Base-by-base conservation (phyloP, 2,797 vertebrate species). In the Caiman crocodilus region DNA sequence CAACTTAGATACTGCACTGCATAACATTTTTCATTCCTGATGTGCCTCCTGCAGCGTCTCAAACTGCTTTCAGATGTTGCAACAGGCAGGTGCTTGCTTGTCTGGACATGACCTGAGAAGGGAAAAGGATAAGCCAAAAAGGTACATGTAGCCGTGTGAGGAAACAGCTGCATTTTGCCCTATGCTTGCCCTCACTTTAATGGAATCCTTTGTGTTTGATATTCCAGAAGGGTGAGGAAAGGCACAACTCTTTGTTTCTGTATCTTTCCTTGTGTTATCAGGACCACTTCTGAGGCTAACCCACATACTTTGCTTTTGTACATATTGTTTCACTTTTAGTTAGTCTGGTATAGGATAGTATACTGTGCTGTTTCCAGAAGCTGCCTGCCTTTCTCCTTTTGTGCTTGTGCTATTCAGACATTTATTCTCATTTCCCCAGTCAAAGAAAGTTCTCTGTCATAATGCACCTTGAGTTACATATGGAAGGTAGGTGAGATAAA, bases 141-240 rank as follows among this genome's bases (percentile, higher is more conserved):
- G 59, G 25, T 60, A 25, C 59, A 60, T 25, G 59, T 11, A 20
- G 25, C 59, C 55, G 2, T 1, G 0, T 21, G 0, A 0, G 20
- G 76, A 82, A 58, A 3, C n/a, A 56, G 26, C 75, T 83, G 83
- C 61, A 67, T 59, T 32, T 83, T 74, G 10, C 63, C 75, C 74
- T 60, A 50, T 0, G 3, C 16, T 67, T 82, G 69, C 60, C 73
- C 7, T n/a, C 1, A 0, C 75, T 57, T 15, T 10, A 60, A 17
- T 60, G 67, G 61, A 74, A 32, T 76, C 64, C 13, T 86, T 79
- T 5, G 74, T 10, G 50, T 6, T n/a, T 50, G 42, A 28, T 10
- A 0, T 3, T 13, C 71, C 77, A 32, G n/a, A 12, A 71, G 6
- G 57, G 5, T 50, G 11, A 0, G 1, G 63, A 79, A 90, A 14